Conservation (phyloP, 2,888 invertebrate genomes). For the Ectemnius lituratus region DNA sequence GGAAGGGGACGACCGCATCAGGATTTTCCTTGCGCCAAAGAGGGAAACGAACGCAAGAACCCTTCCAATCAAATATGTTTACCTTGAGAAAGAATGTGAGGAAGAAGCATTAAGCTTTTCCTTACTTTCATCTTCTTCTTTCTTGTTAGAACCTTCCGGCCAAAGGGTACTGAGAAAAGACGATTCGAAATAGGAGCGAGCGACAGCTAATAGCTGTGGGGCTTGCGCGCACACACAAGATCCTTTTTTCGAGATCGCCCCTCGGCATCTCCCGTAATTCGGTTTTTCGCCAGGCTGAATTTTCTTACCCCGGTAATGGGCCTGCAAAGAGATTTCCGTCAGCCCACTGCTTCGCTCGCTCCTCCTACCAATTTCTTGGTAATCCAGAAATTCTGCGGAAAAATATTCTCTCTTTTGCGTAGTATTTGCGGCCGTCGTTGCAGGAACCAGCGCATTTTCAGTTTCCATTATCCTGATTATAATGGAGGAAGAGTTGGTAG, state of each 20-base stretch:
- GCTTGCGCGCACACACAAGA: background rate
- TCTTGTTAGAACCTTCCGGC: background rate
- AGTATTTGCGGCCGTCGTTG: background rate
- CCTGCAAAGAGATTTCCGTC: background rate
- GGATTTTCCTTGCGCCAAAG: no score
- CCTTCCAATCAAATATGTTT: constrained; percentile 8
- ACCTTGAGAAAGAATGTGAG: background rate
- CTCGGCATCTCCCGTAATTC: background rate
- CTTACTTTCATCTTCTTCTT: no score
- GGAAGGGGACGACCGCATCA: no score
- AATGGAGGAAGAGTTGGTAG: background rate
- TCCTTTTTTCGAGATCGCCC: background rate
- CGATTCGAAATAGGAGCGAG: background rate
- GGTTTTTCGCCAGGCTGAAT: background rate
- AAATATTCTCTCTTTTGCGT: background rate
- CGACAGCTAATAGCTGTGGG: background rate
- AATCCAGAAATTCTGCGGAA: background rate
- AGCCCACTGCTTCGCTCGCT: background rate
- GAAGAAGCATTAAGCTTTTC: no score
- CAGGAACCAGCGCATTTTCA: background rate
- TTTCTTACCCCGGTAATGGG: background rate
- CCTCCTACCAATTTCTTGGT: no score
- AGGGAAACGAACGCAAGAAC: no score
- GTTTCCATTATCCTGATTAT: constrained; percentile 4
- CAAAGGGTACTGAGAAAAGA: background rate